Conservation (phyloP, 2,797 vertebrate species). For the Hyperoplus immaculatus region DNA sequence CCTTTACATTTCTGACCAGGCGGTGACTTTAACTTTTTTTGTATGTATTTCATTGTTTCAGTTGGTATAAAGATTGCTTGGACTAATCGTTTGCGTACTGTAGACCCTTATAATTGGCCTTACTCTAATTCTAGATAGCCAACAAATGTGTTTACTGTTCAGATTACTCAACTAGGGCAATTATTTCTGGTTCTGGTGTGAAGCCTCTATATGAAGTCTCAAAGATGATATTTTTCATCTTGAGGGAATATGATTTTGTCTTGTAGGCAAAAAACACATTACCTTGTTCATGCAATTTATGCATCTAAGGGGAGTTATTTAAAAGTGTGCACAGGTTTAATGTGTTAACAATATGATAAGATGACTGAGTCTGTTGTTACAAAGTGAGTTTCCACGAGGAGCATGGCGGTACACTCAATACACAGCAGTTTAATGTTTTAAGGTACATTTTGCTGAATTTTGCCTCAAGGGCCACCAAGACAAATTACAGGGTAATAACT, state of each 20-base stretch:
- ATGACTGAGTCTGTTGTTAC: not conserved
- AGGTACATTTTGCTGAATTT: not conserved
- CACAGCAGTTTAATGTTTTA: not conserved
- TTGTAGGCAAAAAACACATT: not conserved
- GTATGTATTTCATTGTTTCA: not conserved
- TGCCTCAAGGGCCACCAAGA: not conserved
- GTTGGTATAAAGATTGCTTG: not conserved
- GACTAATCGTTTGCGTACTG: not conserved
- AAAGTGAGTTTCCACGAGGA: not conserved
- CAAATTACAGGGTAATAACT: not conserved
- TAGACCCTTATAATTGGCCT: not conserved
- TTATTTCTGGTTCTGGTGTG: not conserved
- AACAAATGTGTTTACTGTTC: slow-evolving; percentile 8
- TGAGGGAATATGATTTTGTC: slow-evolving; percentile 9
- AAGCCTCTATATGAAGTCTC: not conserved
- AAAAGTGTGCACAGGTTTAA: not conserved
- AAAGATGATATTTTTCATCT: not conserved
- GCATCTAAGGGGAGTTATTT: slow-evolving; percentile 3
- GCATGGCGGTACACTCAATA: not conserved
- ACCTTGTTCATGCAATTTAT: slow-evolving; percentile 9
- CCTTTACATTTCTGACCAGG: not conserved
- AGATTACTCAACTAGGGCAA: not conserved
- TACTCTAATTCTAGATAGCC: not conserved
- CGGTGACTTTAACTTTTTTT: not conserved
- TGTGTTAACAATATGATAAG: not conserved